Conservation (phyloP, 2,888 invertebrate genomes). For the Malachius bipustulatus region DNA sequence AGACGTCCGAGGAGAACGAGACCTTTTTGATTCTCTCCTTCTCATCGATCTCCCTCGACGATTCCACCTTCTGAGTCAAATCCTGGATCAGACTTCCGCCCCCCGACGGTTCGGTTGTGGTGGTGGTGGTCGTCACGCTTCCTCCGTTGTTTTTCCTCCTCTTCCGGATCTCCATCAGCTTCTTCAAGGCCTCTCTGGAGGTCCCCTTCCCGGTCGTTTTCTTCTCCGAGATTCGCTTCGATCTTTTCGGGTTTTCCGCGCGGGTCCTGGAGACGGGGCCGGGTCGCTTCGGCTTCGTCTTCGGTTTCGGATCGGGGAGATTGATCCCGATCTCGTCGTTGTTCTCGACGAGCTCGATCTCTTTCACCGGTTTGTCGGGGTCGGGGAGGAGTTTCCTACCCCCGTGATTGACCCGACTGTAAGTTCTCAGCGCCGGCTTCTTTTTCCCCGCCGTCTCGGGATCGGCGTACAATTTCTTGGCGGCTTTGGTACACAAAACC, state of each 20-base stretch:
- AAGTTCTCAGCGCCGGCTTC: background rate
- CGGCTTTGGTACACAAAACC: slow-evolving; percentile 24
- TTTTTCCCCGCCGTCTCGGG: background rate
- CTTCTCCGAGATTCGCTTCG: background rate
- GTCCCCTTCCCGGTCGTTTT: background rate
- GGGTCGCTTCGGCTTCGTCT: background rate
- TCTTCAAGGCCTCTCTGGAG: slow-evolving; percentile 2
- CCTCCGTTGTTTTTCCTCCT: background rate
- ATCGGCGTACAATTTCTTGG: slow-evolving; percentile 25
- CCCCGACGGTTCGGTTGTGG: background rate
- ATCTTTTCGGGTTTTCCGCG: background rate
- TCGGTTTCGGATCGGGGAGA: background rate
- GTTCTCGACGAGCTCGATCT: background rate
- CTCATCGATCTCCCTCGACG: background rate
- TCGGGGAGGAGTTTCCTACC: background rate
- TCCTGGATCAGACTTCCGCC: background rate
- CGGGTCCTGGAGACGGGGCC: background rate
- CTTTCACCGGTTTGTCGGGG: background rate
- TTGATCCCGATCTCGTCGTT: background rate
- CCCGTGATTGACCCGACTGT: background rate
- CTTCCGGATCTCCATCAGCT: slow-evolving; percentile 1
- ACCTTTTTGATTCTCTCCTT: slow-evolving; percentile 1
- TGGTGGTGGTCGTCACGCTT: too few relatives aligned
- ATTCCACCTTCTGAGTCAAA: background rate
- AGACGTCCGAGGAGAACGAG: background rate